A percentile compares a stretch with the other conserved stretches of the same genome.
phyloP scores from a whole-genome alignment of 2,113 vertebrate species.

The Oreochromis aureus region DNA sequence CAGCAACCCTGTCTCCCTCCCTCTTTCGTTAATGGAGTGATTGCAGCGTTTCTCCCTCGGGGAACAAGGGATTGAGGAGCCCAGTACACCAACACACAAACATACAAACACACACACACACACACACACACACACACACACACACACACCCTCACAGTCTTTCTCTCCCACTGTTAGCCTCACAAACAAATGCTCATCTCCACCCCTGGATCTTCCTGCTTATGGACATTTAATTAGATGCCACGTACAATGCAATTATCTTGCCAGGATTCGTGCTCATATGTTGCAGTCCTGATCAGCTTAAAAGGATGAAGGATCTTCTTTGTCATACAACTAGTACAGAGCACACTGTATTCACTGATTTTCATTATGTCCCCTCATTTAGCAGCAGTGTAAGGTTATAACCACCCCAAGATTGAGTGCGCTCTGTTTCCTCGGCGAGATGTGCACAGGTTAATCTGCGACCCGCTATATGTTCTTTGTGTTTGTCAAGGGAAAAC shows the following conservation, averaged over 20 bases:
- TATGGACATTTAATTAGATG: slow-evolving; percentile 74
- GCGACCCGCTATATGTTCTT: background rate
- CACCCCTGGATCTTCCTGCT: slow-evolving; percentile 50
- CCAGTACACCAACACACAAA: slow-evolving; percentile 7
- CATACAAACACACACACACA: background rate
- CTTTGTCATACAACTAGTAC: slow-evolving; percentile 23
- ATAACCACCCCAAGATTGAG: background rate
- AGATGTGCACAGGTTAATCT: background rate
- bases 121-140: background rate
- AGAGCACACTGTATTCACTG: background rate
- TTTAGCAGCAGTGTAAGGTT: background rate
- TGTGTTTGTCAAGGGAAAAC: background rate
- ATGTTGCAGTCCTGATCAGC: slow-evolving; percentile 37
- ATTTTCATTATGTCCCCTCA: background rate
- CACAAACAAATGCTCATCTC: background rate
- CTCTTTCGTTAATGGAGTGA: slow-evolving; percentile 72
- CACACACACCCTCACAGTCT: background rate
- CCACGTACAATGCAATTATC: slow-evolving; percentile 71
- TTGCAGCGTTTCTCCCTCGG: slow-evolving; percentile 67
- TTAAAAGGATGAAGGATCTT: slow-evolving; percentile 36
- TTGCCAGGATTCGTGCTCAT: slow-evolving; percentile 49
- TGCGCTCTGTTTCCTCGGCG: background rate
- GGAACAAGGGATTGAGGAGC: slow-evolving; percentile 47
- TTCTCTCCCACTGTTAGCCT: background rate
- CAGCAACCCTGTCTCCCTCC: slow-evolving; percentile 19